phyloP scores from a whole-genome alignment of 2,888 invertebrate genomes.

The Eristalinus sepulchralis region DNA sequence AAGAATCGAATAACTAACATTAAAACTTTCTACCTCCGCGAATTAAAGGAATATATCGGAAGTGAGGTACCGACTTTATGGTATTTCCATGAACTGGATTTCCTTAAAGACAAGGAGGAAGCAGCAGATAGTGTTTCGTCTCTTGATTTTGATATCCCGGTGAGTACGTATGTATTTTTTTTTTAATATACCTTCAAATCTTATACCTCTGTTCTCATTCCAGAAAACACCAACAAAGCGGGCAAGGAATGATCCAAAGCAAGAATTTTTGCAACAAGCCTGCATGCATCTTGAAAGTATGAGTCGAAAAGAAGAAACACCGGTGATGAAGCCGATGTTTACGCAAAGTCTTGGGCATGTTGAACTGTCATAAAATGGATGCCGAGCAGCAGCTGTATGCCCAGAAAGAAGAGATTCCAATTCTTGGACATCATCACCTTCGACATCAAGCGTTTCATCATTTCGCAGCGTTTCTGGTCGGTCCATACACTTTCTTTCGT shows the following conservation, averaged over 20 bases:
- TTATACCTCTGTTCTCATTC: not conserved
- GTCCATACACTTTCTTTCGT: not conserved
- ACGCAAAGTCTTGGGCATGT: not conserved
- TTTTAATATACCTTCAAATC: not conserved
- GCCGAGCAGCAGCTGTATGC: slow-evolving; percentile 1
- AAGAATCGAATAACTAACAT: too few species aligned
- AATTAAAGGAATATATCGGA: too few species aligned
- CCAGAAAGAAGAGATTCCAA: too few species aligned
- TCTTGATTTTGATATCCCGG: too few species aligned
- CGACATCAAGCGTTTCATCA: not conserved
- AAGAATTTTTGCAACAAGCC: not conserved
- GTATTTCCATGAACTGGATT: too few species aligned
- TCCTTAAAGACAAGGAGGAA: too few species aligned
- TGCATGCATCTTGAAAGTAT: not conserved
- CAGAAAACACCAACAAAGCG: too few species aligned
- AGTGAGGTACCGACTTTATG: too few species aligned
- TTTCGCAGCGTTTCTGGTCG: not conserved
- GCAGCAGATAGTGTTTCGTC: too few species aligned
- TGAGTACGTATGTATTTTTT: too few species aligned
- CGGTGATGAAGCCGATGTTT: not conserved
- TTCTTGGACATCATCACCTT: not conserved
- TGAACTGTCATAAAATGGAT: not conserved
- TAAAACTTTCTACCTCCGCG: too few species aligned
- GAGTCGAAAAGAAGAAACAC: not conserved
- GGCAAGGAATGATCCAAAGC: not conserved